phyloP scores from a whole-genome alignment of 2,797 vertebrate genomes.

The Hapalemur alaotrensis region DNA sequence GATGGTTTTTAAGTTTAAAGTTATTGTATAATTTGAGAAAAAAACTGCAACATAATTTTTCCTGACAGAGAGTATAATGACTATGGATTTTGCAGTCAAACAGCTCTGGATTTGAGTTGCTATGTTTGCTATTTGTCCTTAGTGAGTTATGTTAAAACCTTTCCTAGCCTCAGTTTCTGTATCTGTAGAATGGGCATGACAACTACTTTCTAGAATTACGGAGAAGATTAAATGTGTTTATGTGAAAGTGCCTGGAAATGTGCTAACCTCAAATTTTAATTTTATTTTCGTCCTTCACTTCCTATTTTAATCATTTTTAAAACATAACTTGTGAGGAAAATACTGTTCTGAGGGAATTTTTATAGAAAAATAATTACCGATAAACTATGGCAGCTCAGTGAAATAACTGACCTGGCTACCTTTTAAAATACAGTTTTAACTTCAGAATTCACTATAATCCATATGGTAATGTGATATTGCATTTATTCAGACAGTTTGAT shows the following conservation, averaged over 20 bases:
- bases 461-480: neutral
- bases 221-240: neutral
- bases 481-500: neutral
- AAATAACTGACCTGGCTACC: neutral
- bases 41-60: neutral
- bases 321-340: neutral
- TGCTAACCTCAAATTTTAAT: neutral
- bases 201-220: neutral
- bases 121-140: constrained; percentile 10
- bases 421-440: constrained; percentile 4
- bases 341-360: constrained; percentile 1
- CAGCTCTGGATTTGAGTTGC: neutral
- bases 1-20: constrained; percentile 44
- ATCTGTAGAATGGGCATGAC: constrained; percentile 26
- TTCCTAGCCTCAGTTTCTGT: constrained; percentile 9
- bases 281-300: neutral
- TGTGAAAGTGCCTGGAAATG: neutral
- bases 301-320: neutral
- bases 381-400: neutral
- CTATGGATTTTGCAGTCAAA: neutral
- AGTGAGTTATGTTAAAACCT: neutral
- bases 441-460: neutral
- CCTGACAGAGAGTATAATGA: neutral
- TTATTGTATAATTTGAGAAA: constrained; percentile 21
- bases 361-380: neutral